Base-by-base conservation (phyloP, 2,888 invertebrate species). In the Meandrusa payeni region DNA sequence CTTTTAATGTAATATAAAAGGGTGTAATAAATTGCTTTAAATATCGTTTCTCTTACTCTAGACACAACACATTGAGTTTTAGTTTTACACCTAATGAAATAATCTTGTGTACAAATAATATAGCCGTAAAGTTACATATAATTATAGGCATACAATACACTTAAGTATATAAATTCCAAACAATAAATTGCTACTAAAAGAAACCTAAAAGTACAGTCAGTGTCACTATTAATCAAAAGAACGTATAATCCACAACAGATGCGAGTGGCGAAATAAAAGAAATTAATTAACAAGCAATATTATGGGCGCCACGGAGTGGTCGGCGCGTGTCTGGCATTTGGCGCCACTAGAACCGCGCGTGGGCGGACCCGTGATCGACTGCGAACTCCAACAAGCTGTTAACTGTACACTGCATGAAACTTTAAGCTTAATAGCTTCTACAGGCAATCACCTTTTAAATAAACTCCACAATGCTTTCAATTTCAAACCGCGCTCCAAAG, bases 321-420 rank as follows among this genome's bases (percentile, higher is more conserved):
- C 43, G 51, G 45, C 47, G 47, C 40, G 47, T 49, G 48, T 51
- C 50, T 49, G 52, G 51, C 47, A 37, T 51, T 54, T 54, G 58
- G 58, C 58, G 61, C 61, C 60, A 54, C 41, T 41, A 36, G 40
- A 45, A 45, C 34, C 31, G 31, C 50, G 72, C 70, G 81, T 82
- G 76, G 82, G 83, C 63, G 80, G 66, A 75, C 80, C 57, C 52
- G 75, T 59, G 64, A 55, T 61, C 57, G 64, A 61, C 67, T 57
- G 64, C 63, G 61, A 61, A 62, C 60, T 51, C 44, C 45, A 49
- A 57, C 56, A 59, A 64, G 59, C 67, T 73, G 74, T 79, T 78
- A 76, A 78, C 71, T 65, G 68, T 61, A 61, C 68, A 64, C 64
- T 64, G 69, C 61, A 31, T 43, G 13, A 38, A 43, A 59, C 46